Base-by-base conservation (phyloP, 2,888 invertebrate species). In the Phanerotoma sp. region DNA sequence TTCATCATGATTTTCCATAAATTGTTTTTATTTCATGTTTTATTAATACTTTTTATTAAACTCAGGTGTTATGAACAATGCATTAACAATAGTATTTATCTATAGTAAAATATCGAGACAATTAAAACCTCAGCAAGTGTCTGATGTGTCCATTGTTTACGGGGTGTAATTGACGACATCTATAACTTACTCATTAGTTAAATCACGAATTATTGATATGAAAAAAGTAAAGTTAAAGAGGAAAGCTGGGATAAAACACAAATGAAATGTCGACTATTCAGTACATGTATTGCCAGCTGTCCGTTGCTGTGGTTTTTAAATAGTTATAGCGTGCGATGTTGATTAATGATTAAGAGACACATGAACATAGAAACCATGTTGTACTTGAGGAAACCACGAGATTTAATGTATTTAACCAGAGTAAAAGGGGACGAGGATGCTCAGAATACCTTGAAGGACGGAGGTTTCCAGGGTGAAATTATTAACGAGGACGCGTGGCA, bases 401-500 rank as follows among this genome's bases (percentile, higher is more conserved):
- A 33, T 33, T 21, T 47, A 22, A 40, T 46, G 32, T 50, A 50
- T 25, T 3, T 7, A 25, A 25, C 9, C 7, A 25, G 25, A 25
- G 20, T 52, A 49, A 57, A 46, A 46, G 58, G 35, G 49, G 45
- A 25, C 3, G 25, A 20, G 10, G 13, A 20, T 47, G 35, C 25
- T 35, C 25, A 48, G 15, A 33, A 21, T 33, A 48, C 47, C 47
- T 33, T 22, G 37, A 41, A 45, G 54, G 54, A 45, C 45, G 20
- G 56, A 54, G 54, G 56, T 45, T 59, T 54, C 35, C 37, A 48
- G 57, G 51, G 55, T 56, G 42, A 55, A 56, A 64, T 70, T 65
- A 63, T 68, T 67, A 71, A 71, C 67, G 66, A 66, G 63, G 65
- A 63, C 67, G 64, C 63, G 66, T 68, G 67, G 67, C 64, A 65